Conservation (phyloP, 1,140 invertebrate genomes). For the Paraescarpia echinospica region DNA sequence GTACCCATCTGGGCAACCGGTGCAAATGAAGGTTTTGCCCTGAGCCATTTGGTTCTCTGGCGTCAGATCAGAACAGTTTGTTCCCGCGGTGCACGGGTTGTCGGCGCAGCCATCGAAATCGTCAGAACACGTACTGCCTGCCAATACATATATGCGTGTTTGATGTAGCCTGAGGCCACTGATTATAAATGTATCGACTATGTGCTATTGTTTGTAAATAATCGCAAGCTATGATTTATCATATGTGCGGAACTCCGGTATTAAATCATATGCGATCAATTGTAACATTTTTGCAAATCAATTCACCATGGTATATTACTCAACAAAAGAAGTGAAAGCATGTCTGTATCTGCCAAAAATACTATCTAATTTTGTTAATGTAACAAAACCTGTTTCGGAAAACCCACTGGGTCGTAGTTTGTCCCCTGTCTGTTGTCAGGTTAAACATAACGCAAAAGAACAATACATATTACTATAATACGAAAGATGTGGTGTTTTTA, state of each 20-base stretch:
- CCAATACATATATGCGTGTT: background rate
- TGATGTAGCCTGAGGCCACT: background rate
- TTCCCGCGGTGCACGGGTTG: background rate
- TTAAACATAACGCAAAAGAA: background rate
- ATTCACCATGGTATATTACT: too few species aligned
- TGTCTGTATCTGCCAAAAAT: too few species aligned
- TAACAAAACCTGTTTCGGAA: background rate
- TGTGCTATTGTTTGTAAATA: background rate
- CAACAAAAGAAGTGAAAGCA: background rate
- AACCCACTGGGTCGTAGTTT: background rate
- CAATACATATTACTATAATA: background rate
- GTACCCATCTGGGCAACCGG: background rate
- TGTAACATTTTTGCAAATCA: background rate
- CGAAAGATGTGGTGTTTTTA: background rate
- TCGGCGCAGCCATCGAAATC: slow-evolving; percentile 9
- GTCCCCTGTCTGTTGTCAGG: background rate
- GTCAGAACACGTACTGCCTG: background rate
- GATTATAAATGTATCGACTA: background rate
- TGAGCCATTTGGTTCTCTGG: background rate
- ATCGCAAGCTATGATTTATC: background rate
- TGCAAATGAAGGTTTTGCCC: background rate
- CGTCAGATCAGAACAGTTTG: background rate
- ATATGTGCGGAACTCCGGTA: background rate
- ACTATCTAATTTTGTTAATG: background rate
- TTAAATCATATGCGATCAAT: background rate